These are phyloP conservation scores for Lepidochitona cinerea DNA, from an alignment of 2,888 invertebrate species.

Conservation along the genomic window DNA sequence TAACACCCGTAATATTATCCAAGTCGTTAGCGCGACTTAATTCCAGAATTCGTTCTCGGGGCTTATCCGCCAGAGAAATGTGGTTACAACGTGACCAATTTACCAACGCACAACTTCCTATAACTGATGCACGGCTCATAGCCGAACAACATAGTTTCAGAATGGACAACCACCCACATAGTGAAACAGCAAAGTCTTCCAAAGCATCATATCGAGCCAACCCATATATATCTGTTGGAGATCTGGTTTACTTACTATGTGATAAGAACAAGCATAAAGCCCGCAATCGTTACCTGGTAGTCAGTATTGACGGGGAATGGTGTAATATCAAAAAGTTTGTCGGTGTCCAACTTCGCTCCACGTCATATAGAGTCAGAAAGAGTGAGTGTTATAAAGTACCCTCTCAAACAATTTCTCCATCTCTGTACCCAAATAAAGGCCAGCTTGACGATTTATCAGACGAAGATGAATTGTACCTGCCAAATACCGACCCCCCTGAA, in stretches of 20 bases:
- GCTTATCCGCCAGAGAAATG: conserved; percentile 39
- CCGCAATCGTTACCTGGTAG: conserved; percentile 30
- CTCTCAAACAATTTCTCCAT: too few species aligned
- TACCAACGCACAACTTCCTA: conserved; percentile 30
- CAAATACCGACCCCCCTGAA: too few species aligned
- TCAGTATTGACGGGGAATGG: conserved; percentile 27
- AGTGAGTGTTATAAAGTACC: conserved; percentile 30
- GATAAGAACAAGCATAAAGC: conserved; percentile 25
- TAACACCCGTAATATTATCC: conserved; percentile 14
- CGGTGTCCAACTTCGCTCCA: conserved; percentile 24
- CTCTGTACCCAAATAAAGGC: too few species aligned
- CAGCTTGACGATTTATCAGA: too few species aligned
- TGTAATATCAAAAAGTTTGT: conserved; percentile 31
- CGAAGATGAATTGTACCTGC: too few species aligned
- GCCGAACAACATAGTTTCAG: conserved; percentile 22
- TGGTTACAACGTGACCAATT: conserved; percentile 39
- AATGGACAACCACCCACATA: conserved; percentile 28
- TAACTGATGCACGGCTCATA: conserved; percentile 27
- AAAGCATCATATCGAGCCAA: neutral
- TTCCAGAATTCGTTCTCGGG: conserved; percentile 28
- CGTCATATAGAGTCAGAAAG: conserved; percentile 30
- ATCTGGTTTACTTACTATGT: conserved; percentile 28
- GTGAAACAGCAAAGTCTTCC: conserved; percentile 31
- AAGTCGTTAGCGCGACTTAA: conserved; percentile 29
- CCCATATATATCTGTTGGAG: conserved; percentile 19